Base-by-base conservation (phyloP, 2,113 vertebrate genomes). In the Heterotilapia buettikoferi region DNA sequence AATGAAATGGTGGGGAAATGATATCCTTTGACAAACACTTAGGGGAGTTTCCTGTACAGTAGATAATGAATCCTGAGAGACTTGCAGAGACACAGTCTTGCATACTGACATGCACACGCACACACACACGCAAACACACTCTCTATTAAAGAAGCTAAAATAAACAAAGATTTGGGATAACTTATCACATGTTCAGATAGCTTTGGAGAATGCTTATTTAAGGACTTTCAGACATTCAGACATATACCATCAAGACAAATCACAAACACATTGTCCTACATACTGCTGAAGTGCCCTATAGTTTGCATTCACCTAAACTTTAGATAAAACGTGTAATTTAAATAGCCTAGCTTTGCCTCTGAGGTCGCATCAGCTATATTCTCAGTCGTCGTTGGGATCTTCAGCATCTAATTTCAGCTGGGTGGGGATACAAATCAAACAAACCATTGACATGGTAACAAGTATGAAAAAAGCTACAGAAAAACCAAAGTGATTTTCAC, bases 41-140 rank as follows among this genome's bases (percentile, higher is more conserved):
- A 16, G 6, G 85, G 89, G 90, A 91, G 87, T 94, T 94, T 94
- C 89, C 86, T 92, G 87, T 84, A 81, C 82, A 87, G 82, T 79
- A 84, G 83, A 91, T 90, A 92, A 88, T 89, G 86, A 82, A 87
- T 88, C 54, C 68, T 82, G 45, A 81, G 54, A 52, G 19, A 83
- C 84, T 54, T 57, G 45, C 81, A 88, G 47, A 84, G 14, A 85
- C 66, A 78, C 71, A 83, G 61, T 54, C 80, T 80, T 45, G 3
- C 63, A 33, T 52, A 4, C 45, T 40, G n/a, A 31, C 45, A 57
- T 36, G 68, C 63, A 80, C 40, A n/a, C 2, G 40, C 21, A 73
- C 40, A 5, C 68, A 5, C 68, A 68, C 66, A 78, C 82, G 38
- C 79, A 82, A 31, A n/a, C 40, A 47, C 21, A 73, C 40, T 26